Evolutionary conservation across 92 coral and sea anemone genomes (phyloP).

Genomic region (Zoanthus solanderi): DNA sequence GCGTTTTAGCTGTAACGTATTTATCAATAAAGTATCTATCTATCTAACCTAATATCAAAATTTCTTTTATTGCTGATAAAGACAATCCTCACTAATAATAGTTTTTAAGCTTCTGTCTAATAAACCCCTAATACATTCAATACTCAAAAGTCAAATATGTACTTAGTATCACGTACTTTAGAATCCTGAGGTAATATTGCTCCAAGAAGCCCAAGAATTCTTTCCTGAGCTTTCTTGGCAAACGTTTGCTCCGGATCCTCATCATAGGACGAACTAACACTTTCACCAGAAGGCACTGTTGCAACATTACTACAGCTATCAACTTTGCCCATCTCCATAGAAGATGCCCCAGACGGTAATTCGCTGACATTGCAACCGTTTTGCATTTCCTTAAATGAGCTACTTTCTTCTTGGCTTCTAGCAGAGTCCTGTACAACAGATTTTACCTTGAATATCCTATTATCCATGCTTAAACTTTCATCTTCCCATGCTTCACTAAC

Average conservation of each 20-base stretch:
- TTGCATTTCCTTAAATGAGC: neutral
- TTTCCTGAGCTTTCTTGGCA: slow-evolving; percentile 82
- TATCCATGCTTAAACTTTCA: neutral
- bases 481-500: neutral
- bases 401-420: neutral
- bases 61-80: too few relatives aligned
- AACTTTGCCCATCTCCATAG: slow-evolving; percentile 15
- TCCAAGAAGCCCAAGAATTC: slow-evolving; percentile 91
- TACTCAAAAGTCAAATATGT: neutral
- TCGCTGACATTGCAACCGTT: slow-evolving; percentile 7
- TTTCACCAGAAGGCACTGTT: slow-evolving; percentile 2
- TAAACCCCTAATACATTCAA: neutral
- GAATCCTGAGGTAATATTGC: slow-evolving; percentile 94
- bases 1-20: too few relatives aligned
- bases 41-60: too few relatives aligned
- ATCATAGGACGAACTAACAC: slow-evolving; percentile 6
- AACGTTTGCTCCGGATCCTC: slow-evolving; percentile 82
- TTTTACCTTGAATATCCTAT: neutral
- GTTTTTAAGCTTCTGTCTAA: too few relatives aligned
- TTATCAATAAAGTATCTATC: too few relatives aligned
- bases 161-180: slow-evolving; percentile 60
- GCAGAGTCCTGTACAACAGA: neutral
- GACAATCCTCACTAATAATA: too few relatives aligned
- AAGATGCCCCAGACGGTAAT: neutral
- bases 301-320: neutral